Conservation (phyloP, 2,113 vertebrate species). For the Upupa epops region DNA sequence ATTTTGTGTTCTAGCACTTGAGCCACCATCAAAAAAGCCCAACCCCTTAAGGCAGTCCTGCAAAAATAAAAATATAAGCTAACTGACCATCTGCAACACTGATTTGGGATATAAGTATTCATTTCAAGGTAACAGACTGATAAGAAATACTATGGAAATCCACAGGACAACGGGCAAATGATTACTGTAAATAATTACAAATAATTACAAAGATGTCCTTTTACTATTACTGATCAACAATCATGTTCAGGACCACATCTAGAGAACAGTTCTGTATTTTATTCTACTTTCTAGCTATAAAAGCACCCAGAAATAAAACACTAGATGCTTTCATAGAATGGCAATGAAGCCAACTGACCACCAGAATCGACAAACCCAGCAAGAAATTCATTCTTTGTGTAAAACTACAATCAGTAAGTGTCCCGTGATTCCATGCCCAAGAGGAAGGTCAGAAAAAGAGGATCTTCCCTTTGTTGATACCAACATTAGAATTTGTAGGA, state of each 20-base stretch:
- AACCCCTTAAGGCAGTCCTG: neutral
- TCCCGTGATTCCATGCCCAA: neutral
- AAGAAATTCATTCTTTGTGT: neutral
- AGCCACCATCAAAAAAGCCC: neutral
- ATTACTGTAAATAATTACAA: too few species aligned
- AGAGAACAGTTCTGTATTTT: neutral
- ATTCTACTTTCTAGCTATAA: neutral
- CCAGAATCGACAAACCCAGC: neutral
- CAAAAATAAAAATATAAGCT: neutral
- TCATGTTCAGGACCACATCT: neutral
- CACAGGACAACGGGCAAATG: rapidly evolving
- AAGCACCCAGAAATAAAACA: neutral
- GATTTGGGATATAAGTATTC: neutral
- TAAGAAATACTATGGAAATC: neutral
- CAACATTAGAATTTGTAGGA: neutral
- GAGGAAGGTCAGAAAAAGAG: neutral
- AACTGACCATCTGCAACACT: neutral
- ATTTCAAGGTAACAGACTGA: neutral
- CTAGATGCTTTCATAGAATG: neutral
- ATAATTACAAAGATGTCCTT: neutral
- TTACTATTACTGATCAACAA: neutral
- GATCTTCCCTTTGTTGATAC: neutral
- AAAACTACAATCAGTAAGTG: neutral
- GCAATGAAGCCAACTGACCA: neutral
- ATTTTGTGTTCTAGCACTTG: neutral